These are phyloP conservation scores for Grantiella picta DNA, from an alignment of 2,113 vertebrate species.

Conservation along the genomic window DNA sequence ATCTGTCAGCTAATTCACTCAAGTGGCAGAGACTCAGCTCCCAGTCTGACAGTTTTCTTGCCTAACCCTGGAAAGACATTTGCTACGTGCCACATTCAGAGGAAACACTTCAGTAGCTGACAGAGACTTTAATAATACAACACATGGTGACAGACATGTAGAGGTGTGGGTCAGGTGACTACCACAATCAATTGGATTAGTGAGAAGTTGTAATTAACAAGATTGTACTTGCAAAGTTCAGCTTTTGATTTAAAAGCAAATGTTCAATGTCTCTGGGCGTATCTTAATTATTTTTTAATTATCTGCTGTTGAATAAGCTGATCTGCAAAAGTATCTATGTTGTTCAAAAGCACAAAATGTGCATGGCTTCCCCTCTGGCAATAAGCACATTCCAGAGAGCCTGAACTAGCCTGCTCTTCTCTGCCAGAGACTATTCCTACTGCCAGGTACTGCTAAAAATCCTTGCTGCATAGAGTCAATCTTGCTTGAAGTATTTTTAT, in stretches of 20 bases:
- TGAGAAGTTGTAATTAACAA: not conserved
- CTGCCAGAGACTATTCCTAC: not conserved
- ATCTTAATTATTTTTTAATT: constrained; percentile 15
- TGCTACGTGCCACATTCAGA: not conserved
- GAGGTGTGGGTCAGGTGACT: not conserved
- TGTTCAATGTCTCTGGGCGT: not conserved
- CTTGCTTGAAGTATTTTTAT: not conserved
- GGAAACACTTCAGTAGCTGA: not conserved
- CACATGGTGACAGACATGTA: not conserved
- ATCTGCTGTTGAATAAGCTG: not conserved
- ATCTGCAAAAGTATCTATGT: not conserved
- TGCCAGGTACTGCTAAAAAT: not conserved
- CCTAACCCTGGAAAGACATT: not conserved
- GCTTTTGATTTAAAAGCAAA: not conserved
- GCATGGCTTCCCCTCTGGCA: not conserved
- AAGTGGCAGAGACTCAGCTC: not conserved
- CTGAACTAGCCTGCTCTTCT: not conserved
- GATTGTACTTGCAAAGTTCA: not conserved
- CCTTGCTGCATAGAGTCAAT: not conserved
- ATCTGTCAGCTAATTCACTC: not conserved
- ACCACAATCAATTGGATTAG: not conserved
- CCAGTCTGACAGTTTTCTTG: not conserved
- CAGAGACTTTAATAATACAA: not conserved
- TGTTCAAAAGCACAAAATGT: not conserved
- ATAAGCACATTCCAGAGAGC: not conserved